These are phyloP conservation scores for Microtus californicus DNA, from an alignment of 2,797 vertebrate species.

Conservation along the genomic window DNA sequence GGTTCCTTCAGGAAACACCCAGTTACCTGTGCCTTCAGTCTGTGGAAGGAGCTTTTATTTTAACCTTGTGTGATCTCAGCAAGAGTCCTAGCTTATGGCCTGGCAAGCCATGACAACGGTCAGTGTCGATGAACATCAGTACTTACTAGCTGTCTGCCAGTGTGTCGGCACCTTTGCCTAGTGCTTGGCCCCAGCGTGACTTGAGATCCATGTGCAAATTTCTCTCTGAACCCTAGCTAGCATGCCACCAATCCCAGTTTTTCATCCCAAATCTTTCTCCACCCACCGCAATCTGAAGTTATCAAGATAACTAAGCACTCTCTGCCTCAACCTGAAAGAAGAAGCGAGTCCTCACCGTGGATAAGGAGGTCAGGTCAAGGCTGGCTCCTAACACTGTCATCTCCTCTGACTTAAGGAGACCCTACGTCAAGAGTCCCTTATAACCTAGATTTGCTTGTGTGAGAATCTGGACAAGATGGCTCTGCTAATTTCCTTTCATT, in stretches of 20 bases:
- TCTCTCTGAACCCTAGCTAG: slow-evolving; percentile 80
- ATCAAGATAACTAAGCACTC: slow-evolving; percentile 65
- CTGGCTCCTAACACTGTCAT: slow-evolving; percentile 48
- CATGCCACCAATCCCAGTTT: slow-evolving; percentile 75
- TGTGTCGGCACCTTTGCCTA: slow-evolving; percentile 75
- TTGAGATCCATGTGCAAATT: slow-evolving; percentile 77
- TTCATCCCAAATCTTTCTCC: background rate
- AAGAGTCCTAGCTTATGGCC: background rate
- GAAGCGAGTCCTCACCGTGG: slow-evolving; percentile 55
- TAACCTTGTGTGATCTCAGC: background rate
- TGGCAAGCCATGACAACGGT: background rate
- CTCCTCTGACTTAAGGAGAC: slow-evolving; percentile 17
- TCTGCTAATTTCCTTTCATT: slow-evolving; percentile 71
- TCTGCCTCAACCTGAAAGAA: slow-evolving; percentile 74
- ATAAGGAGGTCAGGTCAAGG: background rate
- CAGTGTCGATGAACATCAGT: background rate
- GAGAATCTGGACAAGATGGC: slow-evolving; percentile 31
- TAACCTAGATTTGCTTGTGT: slow-evolving; percentile 63
- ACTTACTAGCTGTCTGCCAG: background rate
- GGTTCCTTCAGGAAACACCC: background rate
- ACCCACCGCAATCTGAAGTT: slow-evolving; percentile 76
- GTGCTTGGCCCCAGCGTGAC: slow-evolving; percentile 81
- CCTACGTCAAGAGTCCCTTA: slow-evolving; percentile 12
- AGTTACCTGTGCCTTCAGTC: background rate
- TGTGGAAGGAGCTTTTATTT: background rate